These are phyloP conservation scores for Drosophila lutescens DNA, from an alignment of 2,888 invertebrate genomes.

Conservation along the genomic window DNA sequence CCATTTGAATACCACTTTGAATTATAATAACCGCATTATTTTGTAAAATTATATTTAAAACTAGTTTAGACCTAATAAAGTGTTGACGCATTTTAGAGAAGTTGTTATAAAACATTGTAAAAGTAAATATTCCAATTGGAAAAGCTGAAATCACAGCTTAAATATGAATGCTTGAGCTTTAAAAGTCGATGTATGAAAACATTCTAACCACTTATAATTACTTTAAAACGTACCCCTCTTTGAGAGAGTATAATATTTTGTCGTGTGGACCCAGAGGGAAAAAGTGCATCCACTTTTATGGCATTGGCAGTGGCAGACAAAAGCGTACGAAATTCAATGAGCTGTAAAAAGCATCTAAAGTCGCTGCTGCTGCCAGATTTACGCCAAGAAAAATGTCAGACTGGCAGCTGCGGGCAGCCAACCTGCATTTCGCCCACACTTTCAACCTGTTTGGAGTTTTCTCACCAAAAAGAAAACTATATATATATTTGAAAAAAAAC, in stretches of 20 bases:
- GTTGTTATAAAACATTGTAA: too few relatives aligned
- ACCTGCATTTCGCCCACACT: conserved; percentile 37
- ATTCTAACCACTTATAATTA: too few relatives aligned
- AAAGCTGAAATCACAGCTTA: too few relatives aligned
- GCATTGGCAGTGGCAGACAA: conserved; percentile 71
- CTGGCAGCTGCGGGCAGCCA: conserved; percentile 54
- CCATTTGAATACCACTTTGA: too few relatives aligned
- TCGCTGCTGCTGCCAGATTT: conserved; percentile 75
- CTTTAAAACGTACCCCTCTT: too few relatives aligned
- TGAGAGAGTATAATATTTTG: neutral
- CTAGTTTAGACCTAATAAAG: too few relatives aligned
- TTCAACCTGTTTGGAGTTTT: conserved; percentile 31
- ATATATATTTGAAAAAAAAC: conserved; percentile 13
- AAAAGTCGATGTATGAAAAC: too few relatives aligned
- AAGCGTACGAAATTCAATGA: conserved; percentile 77
- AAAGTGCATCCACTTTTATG: conserved; percentile 62
- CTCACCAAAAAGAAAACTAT: conserved; percentile 14
- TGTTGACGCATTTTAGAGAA: too few relatives aligned
- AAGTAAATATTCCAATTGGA: too few relatives aligned
- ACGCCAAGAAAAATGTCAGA: conserved; percentile 74
- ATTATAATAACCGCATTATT: too few relatives aligned
- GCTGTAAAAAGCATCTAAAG: conserved; percentile 77
- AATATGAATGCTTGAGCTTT: too few relatives aligned
- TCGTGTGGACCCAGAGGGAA: neutral
- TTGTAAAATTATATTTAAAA: too few relatives aligned